Evolutionary conservation across 2,888 invertebrate genomes (phyloP).

Genomic region (Thelaira solivaga): DNA sequence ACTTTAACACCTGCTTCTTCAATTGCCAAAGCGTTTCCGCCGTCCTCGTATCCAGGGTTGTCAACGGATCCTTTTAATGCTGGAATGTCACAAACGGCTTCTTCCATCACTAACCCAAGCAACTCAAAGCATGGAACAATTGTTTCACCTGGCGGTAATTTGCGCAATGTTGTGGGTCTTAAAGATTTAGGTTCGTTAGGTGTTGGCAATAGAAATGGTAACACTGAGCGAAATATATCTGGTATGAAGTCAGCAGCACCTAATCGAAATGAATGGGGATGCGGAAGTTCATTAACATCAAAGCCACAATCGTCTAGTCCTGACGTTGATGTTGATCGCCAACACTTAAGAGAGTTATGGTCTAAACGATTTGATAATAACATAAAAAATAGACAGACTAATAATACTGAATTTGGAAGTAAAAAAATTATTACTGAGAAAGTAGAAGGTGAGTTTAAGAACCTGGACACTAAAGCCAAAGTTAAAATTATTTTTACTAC

Average conservation of each 20-base stretch:
- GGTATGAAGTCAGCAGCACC: background rate
- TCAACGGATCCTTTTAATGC: conserved; percentile 64
- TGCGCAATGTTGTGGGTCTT: conserved; percentile 69
- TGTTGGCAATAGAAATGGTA: conserved; percentile 29
- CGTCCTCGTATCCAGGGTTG: conserved; percentile 69
- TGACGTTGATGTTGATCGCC: conserved; percentile 63
- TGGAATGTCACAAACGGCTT: background rate
- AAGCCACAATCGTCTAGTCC: background rate
- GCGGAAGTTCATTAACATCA: conserved; percentile 65
- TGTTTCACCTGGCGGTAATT: conserved; percentile 58
- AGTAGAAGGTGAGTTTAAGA: conserved; percentile 53
- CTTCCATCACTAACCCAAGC: background rate
- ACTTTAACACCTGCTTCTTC: conserved; percentile 31
- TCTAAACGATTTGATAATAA: conserved; percentile 67
- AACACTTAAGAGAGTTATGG: conserved; percentile 72
- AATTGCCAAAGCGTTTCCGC: conserved; percentile 65
- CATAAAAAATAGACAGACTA: background rate
- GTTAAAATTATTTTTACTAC: conserved; percentile 25
- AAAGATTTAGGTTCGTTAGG: conserved; percentile 62
- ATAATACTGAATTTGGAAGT: background rate
- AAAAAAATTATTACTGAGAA: conserved; percentile 25
- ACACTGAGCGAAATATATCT: conserved; percentile 5
- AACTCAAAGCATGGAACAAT: background rate
- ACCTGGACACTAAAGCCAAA: conserved; percentile 12
- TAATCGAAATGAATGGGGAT: conserved; percentile 59